Evolutionary conservation across 2,888 invertebrate genomes (phyloP).

Genomic region (Morinoia aosen): DNA sequence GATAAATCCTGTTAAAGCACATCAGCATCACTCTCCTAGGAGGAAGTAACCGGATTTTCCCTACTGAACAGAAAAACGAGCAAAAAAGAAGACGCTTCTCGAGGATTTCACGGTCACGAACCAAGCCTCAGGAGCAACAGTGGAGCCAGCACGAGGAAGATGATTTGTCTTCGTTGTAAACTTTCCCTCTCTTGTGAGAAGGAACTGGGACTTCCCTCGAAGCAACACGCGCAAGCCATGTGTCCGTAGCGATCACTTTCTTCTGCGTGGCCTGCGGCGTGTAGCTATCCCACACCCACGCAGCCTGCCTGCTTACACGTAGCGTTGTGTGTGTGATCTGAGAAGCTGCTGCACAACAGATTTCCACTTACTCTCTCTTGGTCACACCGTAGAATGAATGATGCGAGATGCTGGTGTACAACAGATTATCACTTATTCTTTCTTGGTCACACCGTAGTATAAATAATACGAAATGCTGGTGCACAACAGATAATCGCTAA

Average conservation of each 20-base stretch:
- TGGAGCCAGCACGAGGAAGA: neutral
- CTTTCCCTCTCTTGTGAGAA: neutral
- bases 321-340: no score
- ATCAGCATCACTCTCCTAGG: neutral
- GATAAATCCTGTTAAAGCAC: neutral
- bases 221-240: neutral
- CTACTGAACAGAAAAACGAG: neutral
- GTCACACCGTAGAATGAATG: no score
- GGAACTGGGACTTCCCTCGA: neutral
- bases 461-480: no score
- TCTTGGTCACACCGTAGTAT: no score
- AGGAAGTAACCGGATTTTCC: neutral
- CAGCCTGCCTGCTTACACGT: neutral
- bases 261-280: neutral
- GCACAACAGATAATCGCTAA: no score
- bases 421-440: no score
- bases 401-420: no score
- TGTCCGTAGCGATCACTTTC: slow-evolving; percentile 10
- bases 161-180: neutral
- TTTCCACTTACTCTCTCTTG: no score
- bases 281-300: neutral
- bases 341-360: no score
- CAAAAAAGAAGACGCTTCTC: neutral
- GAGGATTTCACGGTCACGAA: neutral
- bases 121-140: neutral